Base-by-base conservation (phyloP, 2,113 vertebrate genomes). In the Carollia perspicillata region DNA sequence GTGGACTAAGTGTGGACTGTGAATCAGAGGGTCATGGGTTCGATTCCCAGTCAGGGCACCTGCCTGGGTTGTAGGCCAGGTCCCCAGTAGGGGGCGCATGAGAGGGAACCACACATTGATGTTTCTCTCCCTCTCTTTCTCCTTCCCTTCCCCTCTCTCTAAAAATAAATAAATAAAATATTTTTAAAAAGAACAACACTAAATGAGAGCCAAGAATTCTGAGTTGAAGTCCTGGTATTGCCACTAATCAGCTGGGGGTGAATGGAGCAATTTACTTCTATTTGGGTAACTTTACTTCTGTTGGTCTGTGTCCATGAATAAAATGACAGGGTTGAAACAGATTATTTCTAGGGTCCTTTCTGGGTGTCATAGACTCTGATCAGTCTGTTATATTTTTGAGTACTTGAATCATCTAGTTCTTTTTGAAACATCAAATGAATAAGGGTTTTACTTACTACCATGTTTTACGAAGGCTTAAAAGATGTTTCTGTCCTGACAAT, bases 401-500 rank as follows among this genome's bases (percentile, higher is more conserved):
- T 53, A 9, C 11, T 91, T 91, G 3, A 69, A 47, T 65, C 89
- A 1, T 63, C n/a, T 86, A 88, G 90, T 88, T 88, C n/a, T 88
- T 95, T 40, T 84, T 90, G 51, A 94, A 85, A 85, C 5, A 5
- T 88, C 40, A 88, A 93, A 90, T 65, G 60, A 92, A 42, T 55
- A 84, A 90, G 12, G 7, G 10, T 0, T 92, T 78, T 79, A 93
- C n/a, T 92, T n/a, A 69, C 58, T 60, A 23, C 4, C n/a, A 23
- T 44, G 35, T 87, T 90, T 86, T 74, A 63, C 83, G 93, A 92
- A 95, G 17, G 7, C 2, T 37, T 3, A 55, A 9, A 37, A 55
- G 16, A 7, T 53, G 35, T 66, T 90, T 95, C 4, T 88, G 18
- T 40, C 10, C 65, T 88, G 44, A 75, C 69, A 84, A 79, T 89